phyloP scores from a whole-genome alignment of 2,888 invertebrate genomes.

The Melieria crassipennis region DNA sequence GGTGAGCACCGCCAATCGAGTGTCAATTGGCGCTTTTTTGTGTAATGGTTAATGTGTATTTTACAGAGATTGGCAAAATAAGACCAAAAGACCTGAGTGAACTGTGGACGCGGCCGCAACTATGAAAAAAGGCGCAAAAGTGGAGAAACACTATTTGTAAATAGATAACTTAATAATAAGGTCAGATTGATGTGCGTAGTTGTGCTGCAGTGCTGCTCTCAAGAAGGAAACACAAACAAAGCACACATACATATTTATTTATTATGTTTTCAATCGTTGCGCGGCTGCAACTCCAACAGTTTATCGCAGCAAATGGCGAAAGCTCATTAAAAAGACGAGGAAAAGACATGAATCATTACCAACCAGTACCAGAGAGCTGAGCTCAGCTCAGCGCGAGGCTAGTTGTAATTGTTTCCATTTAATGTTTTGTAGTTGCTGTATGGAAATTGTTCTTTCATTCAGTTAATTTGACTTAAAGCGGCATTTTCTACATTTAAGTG shows the following conservation, averaged over 20 bases:
- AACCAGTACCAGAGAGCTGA: slow-evolving; percentile 18
- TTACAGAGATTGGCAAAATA: slow-evolving; percentile 56
- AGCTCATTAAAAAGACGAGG: slow-evolving; percentile 22
- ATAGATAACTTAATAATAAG: slow-evolving; percentile 6
- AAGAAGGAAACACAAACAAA: too few relatives aligned
- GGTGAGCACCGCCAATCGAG: slow-evolving; percentile 42
- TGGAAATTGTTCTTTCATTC: too few relatives aligned
- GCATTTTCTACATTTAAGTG: too few relatives aligned
- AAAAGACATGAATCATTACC: too few relatives aligned
- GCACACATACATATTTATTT: too few relatives aligned
- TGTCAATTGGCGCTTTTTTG: background rate
- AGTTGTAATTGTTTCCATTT: slow-evolving; percentile 44
- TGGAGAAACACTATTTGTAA: slow-evolving; percentile 28
- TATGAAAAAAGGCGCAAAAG: slow-evolving; percentile 49
- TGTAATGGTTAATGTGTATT: background rate
- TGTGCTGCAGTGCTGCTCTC: too few relatives aligned
- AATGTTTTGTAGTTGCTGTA: too few relatives aligned
- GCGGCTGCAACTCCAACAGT: background rate
- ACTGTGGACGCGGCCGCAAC: slow-evolving; percentile 59
- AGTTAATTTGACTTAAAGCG: background rate
- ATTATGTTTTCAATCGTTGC: too few relatives aligned
- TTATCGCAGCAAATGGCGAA: background rate
- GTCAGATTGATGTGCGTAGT: background rate
- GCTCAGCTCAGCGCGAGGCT: slow-evolving; percentile 47
- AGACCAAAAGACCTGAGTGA: slow-evolving; percentile 59